phyloP scores from a whole-genome alignment of 2,113 vertebrate genomes.

The Python bivittatus region DNA sequence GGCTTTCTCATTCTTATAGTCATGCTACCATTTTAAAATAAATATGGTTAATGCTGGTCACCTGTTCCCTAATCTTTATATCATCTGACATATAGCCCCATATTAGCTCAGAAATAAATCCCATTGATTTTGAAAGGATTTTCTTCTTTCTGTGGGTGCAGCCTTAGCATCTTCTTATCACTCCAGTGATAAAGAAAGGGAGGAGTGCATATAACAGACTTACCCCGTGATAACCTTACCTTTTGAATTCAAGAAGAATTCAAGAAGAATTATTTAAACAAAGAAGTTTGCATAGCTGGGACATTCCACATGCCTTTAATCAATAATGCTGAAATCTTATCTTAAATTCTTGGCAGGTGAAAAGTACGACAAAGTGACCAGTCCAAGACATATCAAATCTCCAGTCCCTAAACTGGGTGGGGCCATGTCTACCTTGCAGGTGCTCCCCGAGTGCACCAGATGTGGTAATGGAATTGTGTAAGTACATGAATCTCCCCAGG shows the following conservation, averaged over 20 bases:
- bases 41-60: not conserved
- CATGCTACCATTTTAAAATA: not conserved
- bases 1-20: not conserved
- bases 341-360: slow-evolving; percentile 77
- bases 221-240: not conserved
- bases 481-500: slow-evolving; percentile 56
- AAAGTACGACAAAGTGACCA: slow-evolving; percentile 66
- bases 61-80: not conserved
- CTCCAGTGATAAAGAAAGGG: not conserved
- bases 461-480: slow-evolving; percentile 93
- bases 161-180: not conserved
- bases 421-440: slow-evolving; percentile 83
- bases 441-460: slow-evolving; percentile 91
- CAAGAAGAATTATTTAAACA: not conserved
- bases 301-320: not conserved
- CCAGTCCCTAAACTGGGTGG: slow-evolving; percentile 81
- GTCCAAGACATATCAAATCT: slow-evolving; percentile 81
- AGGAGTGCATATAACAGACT: not conserved
- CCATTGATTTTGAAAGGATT: not conserved
- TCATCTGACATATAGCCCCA: not conserved
- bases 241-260: not conserved
- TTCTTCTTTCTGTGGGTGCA: not conserved
- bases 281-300: not conserved
- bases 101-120: not conserved
- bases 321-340: slow-evolving; percentile 1